A percentile compares a stretch with the other conserved stretches of the same genome.
phyloP scores from a whole-genome alignment of 2,888 invertebrate genomes.

The Scaptomyza flava region DNA sequence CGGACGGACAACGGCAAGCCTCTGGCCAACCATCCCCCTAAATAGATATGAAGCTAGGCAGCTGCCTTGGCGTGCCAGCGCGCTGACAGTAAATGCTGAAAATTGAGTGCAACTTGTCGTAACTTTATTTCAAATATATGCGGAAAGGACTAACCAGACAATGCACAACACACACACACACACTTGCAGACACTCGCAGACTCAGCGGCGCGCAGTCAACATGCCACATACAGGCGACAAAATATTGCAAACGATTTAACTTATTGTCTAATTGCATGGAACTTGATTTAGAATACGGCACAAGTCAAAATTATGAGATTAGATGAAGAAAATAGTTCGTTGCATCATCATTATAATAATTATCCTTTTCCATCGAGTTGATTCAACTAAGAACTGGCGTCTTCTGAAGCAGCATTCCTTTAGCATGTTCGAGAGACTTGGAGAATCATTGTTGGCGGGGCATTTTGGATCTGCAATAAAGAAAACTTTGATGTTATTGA shows the following conservation, averaged over 20 bases:
- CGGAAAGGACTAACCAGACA: slow-evolving; percentile 77
- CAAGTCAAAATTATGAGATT: no score
- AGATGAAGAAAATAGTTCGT: no score
- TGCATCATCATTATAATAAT: no score
- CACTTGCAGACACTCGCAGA: slow-evolving; percentile 13
- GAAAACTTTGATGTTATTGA: no score
- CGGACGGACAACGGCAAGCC: slow-evolving; percentile 1
- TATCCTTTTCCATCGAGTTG: no score
- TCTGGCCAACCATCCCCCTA: not conserved
- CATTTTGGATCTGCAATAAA: no score
- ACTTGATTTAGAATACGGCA: no score
- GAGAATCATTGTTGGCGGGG: no score
- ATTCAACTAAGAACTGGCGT: no score
- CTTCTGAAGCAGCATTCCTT: no score
- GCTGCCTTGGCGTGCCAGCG: slow-evolving; percentile 58
- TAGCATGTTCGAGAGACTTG: no score
- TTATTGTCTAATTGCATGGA: no score
- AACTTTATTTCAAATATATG: slow-evolving; percentile 78
- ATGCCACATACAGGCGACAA: not conserved
- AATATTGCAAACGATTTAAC: not conserved
- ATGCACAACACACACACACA: slow-evolving; percentile 58
- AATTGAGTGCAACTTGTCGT: slow-evolving; percentile 81
- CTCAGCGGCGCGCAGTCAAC: slow-evolving; percentile 17
- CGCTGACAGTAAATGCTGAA: slow-evolving; percentile 79
- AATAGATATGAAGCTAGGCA: not conserved